Base-by-base conservation (phyloP, 2,113 vertebrate species). In the Riparia riparia region DNA sequence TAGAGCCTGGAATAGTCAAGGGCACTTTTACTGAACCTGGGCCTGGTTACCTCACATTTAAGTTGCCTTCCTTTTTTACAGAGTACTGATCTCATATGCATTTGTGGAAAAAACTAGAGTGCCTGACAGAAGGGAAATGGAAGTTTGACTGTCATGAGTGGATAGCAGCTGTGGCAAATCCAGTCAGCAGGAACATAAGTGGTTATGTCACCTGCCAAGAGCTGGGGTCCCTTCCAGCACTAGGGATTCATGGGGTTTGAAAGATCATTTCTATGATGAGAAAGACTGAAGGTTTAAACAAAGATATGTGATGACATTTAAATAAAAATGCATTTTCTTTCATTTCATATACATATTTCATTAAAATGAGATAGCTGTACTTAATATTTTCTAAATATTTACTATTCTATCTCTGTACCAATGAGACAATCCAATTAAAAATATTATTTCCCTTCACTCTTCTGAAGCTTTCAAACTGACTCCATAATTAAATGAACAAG, bases 361-460 rank as follows among this genome's bases (percentile, higher is more conserved):
- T 69, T 73, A 54, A 85, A 88, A 90, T 26, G 16, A 76, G 71
- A 72, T 32, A 58, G 34, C 22, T 73, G 14, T 39, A 47, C 7
- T 68, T 85, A 71, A 32, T 65, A 61, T 90, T 61, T 68, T 92
- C 74, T 29, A 50, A 9, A 58, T 78, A 70, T 25, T 88, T 90
- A 39, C 25, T 49, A 17, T 42, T 56, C 57, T 68, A 68, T 74
- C 83, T 68, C 81, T 47, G 32, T 53, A 49, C 9, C 34, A 53
- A 22, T 54, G 37, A 63, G 44, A 96, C 90, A 88, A 93, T 56
- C 31, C n/a, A 81, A 61, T 91, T 92, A 64, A 82, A 84, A 94
- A 77, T 14, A 77, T 34, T 2, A 82, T 79, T 90, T 90, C 77
- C 37, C 44, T 53, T 90, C 51, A 49, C 19, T 72, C 42, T 78